phyloP scores from a whole-genome alignment of 1,140 invertebrate genomes.

The Penaeus indicus region DNA sequence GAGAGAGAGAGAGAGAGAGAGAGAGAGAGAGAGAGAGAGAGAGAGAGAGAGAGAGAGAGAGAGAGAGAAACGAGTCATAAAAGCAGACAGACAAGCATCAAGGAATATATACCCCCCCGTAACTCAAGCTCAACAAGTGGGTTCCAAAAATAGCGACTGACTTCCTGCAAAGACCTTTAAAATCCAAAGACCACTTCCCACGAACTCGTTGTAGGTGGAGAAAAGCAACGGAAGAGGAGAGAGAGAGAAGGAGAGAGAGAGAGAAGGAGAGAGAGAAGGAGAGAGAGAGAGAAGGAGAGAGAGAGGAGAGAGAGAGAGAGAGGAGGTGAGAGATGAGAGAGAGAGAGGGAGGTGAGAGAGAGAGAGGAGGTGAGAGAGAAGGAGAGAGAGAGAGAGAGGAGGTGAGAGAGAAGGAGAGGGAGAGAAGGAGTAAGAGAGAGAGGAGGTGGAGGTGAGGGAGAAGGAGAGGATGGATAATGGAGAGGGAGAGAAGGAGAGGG shows the following conservation, averaged over 20 bases:
- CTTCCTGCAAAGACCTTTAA: no score
- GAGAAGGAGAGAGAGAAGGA: neutral
- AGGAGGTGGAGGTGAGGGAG: no score
- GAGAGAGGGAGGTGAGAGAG: neutral
- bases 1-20: slow-evolving; percentile 16
- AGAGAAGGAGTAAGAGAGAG: neutral
- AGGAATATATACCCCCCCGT: no score
- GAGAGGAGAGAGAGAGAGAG: neutral
- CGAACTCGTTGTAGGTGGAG: no score
- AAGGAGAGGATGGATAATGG: no score
- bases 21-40: slow-evolving; percentile 6
- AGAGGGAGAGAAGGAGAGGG: no score
- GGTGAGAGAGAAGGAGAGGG: neutral
- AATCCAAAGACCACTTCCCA: no score
- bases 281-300: neutral
- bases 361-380: neutral
- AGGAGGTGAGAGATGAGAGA: neutral
- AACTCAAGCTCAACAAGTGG: no score
- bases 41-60: neutral
- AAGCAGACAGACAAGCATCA: no score
- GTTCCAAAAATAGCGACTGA: no score
- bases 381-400: no score
- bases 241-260: neutral
- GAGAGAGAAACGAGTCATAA: neutral
- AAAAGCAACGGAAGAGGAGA: neutral